Conservation (phyloP, 2,888 invertebrate genomes). For the Eurois occulta region DNA sequence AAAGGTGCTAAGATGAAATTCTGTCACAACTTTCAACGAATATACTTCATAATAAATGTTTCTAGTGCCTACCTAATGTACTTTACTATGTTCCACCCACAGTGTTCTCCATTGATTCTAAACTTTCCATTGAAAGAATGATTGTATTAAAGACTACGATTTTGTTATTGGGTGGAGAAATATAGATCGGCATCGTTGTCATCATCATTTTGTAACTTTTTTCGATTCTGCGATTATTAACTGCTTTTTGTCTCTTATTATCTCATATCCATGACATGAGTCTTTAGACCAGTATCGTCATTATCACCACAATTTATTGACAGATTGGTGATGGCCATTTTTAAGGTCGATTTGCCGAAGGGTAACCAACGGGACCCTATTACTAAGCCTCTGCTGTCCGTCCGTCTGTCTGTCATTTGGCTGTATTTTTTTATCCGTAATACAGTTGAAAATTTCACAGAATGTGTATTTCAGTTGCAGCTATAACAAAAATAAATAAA, state of each 20-base stretch:
- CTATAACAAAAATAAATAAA: too few species aligned
- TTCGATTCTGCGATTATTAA: neutral
- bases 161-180: neutral
- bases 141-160: neutral
- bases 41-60: slow-evolving; percentile 21
- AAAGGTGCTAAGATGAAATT: slow-evolving; percentile 20
- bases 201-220: slow-evolving; percentile 2
- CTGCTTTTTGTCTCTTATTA: neutral
- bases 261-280: neutral
- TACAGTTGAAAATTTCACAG: too few species aligned
- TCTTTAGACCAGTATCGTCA: neutral
- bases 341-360: too few species aligned
- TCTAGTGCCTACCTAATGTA: slow-evolving; percentile 8
- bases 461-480: too few species aligned
- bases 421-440: too few species aligned
- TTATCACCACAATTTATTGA: neutral
- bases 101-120: slow-evolving; percentile 6
- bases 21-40: slow-evolving; percentile 41
- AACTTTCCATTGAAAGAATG: slow-evolving; percentile 24
- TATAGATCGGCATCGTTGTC: neutral
- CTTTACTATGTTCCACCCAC: slow-evolving; percentile 34
- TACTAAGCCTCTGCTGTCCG: too few species aligned
- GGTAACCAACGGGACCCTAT: too few species aligned
- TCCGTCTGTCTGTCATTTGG: too few species aligned
- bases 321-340: neutral